These are phyloP conservation scores for Resseliella maxima DNA, from an alignment of 2,888 invertebrate species.

Conservation along the genomic window DNA sequence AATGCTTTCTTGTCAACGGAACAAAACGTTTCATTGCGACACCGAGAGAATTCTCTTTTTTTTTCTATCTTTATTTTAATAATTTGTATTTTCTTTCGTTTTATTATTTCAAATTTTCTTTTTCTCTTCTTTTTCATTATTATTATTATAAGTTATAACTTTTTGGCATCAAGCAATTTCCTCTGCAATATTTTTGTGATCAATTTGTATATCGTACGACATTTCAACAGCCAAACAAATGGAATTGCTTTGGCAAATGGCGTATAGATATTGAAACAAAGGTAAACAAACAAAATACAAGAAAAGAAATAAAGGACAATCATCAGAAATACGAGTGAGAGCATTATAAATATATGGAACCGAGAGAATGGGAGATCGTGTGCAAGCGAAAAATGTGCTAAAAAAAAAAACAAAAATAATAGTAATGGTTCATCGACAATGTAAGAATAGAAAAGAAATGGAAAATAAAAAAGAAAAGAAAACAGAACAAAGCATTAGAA, in stretches of 20 bases:
- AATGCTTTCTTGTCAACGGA: neutral
- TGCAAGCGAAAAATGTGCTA: neutral
- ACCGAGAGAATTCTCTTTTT: neutral
- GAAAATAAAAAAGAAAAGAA: no score
- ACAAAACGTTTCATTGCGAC: neutral
- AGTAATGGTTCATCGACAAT: neutral
- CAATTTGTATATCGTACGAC: neutral
- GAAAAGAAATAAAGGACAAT: neutral
- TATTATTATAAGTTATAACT: no score
- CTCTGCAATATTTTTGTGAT: neutral
- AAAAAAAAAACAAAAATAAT: neutral
- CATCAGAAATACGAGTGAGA: neutral
- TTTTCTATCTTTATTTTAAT: no score
- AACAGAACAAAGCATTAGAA: no score
- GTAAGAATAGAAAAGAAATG: no score
- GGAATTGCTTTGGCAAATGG: neutral
- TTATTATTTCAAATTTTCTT: neutral
- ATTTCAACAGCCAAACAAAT: neutral
- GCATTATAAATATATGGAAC: no score
- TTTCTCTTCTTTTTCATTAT: neutral
- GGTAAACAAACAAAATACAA: neutral
- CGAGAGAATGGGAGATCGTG: neutral
- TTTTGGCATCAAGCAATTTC: neutral
- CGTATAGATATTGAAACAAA: conserved; percentile 13
- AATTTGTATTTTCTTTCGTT: neutral